Evolutionary conservation across 2,797 vertebrate species (phyloP), one percentile per base, ranked within the genome.

Genomic region (Choloepus didactylus): DNA sequence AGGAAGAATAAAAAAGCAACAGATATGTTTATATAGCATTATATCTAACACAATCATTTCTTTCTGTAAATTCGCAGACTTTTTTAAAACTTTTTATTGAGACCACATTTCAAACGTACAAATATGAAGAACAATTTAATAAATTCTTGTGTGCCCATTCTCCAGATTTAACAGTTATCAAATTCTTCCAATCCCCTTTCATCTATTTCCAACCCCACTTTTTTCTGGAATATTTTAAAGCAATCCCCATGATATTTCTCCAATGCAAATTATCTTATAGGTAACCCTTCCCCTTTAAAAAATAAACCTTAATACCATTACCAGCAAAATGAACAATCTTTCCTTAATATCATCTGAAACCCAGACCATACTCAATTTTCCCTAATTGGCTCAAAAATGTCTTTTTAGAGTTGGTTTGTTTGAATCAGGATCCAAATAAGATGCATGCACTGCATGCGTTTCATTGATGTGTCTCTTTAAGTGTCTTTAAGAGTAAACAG

Each of bases 31-130:
- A 92, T 18, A 7, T 60, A 23, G 27, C 3, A 18, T 27, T 76
- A 59, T 67, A 81, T 66, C 72, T 81, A 81, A 86, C 6, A 70
- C 70, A 81, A 91, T n/a, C 18, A 41, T 79, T 93, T 91, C 25
- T n/a, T 54, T 44, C 31, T 79, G 2, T 67, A 85, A 75, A 44
- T 90, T 84, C 67, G 12, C 9, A 62, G 25, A 9, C 10, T 35
- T 35, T 35, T 51, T 70, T 18, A 51, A 31, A n/a, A 23, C 41
- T 21, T 27, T 62, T 44, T 38, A 64, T 19, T 66, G 15, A n/a
- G 89, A 3, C 2, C 72, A 29, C 5, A 29, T 79, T 89, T 92
- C 29, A 87, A 72, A 62, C 5, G 6, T 9, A 41, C 0, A 75
- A 29, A 4, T 27, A 46, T 85, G 54, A 88, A 44, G n/a, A 75